Evolutionary conservation across 2,888 invertebrate species (phyloP).

Genomic region (Pristionchus japonicus): DNA sequence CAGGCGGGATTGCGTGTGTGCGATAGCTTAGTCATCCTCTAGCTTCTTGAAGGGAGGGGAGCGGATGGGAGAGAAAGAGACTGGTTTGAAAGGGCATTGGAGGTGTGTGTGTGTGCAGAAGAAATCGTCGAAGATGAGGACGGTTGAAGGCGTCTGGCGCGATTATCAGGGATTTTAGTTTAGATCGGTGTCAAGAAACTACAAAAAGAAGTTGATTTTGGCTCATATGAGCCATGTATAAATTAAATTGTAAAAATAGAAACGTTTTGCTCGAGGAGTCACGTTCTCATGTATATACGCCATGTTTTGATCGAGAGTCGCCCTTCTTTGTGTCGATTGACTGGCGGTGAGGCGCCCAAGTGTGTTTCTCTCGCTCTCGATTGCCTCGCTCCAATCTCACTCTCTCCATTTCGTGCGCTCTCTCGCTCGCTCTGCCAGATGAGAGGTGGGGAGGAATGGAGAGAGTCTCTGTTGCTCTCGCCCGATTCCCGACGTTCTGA

Average conservation of each 20-base stretch:
- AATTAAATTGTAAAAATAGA: neutral
- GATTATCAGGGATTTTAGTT: neutral
- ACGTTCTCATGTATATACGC: neutral
- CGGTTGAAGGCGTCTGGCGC: neutral
- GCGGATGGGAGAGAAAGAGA: neutral
- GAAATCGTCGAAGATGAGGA: neutral
- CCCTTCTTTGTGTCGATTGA: neutral
- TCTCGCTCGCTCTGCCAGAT: neutral
- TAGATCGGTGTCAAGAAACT: too few relatives aligned
- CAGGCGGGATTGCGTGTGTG: neutral
- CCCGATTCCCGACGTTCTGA: conserved; percentile 7
- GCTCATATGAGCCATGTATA: neutral
- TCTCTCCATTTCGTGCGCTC: too few relatives aligned
- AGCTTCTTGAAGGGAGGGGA: neutral
- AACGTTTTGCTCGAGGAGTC: too few relatives aligned
- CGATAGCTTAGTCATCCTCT: neutral
- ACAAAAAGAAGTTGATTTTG: too few relatives aligned
- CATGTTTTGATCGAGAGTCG: neutral
- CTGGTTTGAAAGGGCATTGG: conserved; percentile 30
- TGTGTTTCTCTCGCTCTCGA: neutral
- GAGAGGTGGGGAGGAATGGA: neutral
- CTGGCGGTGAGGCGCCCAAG: neutral
- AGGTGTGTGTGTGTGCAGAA: neutral
- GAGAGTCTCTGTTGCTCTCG: too few relatives aligned
- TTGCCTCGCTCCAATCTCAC: neutral